Percentiles rank a stretch among this genome's conserved stretches.
Conservation (phyloP, 2,113 vertebrate species). For the Suricata suricatta region DNA sequence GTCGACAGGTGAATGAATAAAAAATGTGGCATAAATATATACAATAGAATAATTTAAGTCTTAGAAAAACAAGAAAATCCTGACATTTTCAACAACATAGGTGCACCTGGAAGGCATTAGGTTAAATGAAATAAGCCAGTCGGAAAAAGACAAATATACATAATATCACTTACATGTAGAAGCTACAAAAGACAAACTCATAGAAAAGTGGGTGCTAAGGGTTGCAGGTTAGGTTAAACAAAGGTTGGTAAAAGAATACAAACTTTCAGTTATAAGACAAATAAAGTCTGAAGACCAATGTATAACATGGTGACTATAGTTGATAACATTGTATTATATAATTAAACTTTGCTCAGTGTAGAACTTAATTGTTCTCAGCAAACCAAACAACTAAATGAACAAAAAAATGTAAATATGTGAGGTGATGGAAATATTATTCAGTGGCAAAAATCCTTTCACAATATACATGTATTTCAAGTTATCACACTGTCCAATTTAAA, state of each 20-base stretch:
- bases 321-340: not conserved
- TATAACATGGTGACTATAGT: not conserved
- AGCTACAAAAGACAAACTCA: not conserved
- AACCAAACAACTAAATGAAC: not conserved
- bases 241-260: not conserved
- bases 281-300: not conserved
- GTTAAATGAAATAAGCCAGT: not conserved
- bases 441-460: not conserved
- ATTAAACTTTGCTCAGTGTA: not conserved
- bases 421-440: not conserved
- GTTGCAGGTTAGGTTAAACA: not conserved
- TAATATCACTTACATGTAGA: not conserved
- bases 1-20: not conserved
- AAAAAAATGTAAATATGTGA: not conserved
- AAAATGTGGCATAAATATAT: not conserved
- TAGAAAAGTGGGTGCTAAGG: not conserved
- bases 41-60: not conserved
- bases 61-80: not conserved
- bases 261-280: not conserved
- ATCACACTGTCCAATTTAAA: not conserved
- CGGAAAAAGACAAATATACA: not conserved
- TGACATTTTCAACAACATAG: not conserved
- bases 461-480: not conserved
- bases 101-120: not conserved
- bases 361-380: not conserved